phyloP scores from a whole-genome alignment of 2,797 vertebrate species.

The Oceanodroma leucorhoa region DNA sequence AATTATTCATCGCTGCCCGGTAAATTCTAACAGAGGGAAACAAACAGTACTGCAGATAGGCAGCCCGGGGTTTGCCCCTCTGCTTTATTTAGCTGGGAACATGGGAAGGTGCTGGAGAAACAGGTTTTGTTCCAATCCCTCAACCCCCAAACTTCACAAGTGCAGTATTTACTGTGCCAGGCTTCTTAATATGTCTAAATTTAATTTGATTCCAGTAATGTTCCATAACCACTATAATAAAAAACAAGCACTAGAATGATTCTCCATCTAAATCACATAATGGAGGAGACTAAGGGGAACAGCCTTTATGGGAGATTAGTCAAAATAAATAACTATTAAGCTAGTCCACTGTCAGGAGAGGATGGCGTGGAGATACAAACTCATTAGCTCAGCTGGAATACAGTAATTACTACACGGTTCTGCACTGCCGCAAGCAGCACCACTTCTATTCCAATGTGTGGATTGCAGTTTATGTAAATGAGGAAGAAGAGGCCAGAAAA shows the following conservation, averaged over 20 bases:
- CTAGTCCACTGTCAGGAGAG: constrained; percentile 17
- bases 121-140: constrained; percentile 44
- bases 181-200: constrained; percentile 63
- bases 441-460: not conserved
- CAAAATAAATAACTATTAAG: constrained; percentile 59
- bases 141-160: constrained; percentile 62
- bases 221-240: constrained; percentile 60
- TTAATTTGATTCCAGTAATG: constrained; percentile 63
- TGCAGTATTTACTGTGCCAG: constrained; percentile 57
- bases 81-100: constrained; percentile 61
- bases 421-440: not conserved
- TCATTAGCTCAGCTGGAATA: constrained; percentile 51
- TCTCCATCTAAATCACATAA: constrained; percentile 54
- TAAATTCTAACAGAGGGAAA: constrained; percentile 25
- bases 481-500: not conserved
- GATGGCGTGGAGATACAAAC: not conserved
- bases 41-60: constrained; percentile 24
- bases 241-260: constrained; percentile 40
- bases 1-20: constrained; percentile 50
- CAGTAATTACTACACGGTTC: constrained; percentile 1
- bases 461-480: constrained; percentile 23
- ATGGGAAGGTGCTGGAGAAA: constrained; percentile 54
- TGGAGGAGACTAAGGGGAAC: constrained; percentile 12
- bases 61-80: not conserved
- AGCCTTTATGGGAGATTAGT: constrained; percentile 42